Percentiles rank a stretch among this genome's conserved stretches.
These are phyloP conservation scores for Bradypodion ventrale DNA, from an alignment of 2,797 vertebrate genomes.

Conservation along the genomic window DNA sequence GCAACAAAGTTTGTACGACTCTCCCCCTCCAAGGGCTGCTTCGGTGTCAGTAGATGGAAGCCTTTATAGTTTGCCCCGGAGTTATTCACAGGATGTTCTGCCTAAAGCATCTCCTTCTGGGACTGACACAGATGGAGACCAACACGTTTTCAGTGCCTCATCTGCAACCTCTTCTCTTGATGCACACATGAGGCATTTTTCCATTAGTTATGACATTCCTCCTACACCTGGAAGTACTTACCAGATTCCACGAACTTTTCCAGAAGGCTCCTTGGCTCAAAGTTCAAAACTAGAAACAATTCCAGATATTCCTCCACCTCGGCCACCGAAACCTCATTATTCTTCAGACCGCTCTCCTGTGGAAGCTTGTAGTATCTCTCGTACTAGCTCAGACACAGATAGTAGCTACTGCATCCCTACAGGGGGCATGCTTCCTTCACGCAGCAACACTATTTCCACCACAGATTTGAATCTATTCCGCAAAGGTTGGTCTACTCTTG, in stretches of 20 bases:
- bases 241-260: constrained; percentile 90
- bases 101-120: constrained; percentile 83
- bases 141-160: constrained; percentile 88
- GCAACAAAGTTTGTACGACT: constrained; percentile 87
- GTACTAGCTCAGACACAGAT: constrained; percentile 89
- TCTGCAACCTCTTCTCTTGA: constrained; percentile 84
- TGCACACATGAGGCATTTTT: constrained; percentile 86
- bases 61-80: constrained; percentile 92
- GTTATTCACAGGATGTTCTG: constrained; percentile 94
- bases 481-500: constrained; percentile 81
- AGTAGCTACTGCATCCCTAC: constrained; percentile 90
- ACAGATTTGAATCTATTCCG: constrained; percentile 86
- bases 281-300: constrained; percentile 81
- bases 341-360: constrained; percentile 89
- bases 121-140: constrained; percentile 84
- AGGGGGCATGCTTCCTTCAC: constrained; percentile 79
- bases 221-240: constrained; percentile 92
- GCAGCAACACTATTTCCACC: constrained; percentile 93
- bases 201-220: constrained; percentile 96
- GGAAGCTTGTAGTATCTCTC: constrained; percentile 83
- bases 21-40: constrained; percentile 83
- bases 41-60: constrained; percentile 83
- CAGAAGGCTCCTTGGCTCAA: constrained; percentile 75
- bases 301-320: constrained; percentile 89
- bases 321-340: constrained; percentile 91